Evolutionary conservation across 1,140 invertebrate genomes (phyloP).

Genomic region (Tetranychus urticae): DNA sequence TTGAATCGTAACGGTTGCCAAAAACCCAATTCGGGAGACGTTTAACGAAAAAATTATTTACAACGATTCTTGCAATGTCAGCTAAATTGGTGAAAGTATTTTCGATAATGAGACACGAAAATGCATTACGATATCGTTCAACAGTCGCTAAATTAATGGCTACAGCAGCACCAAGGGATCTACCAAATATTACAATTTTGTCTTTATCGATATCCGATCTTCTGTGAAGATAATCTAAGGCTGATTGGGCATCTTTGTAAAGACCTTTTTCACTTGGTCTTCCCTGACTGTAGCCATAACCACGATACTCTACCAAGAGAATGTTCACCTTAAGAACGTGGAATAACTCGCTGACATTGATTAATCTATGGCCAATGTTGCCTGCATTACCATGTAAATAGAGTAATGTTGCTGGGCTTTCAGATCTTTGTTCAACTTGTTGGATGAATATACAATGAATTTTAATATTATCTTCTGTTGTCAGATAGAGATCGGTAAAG

Average conservation of each 20-base stretch:
- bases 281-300: constrained; percentile 78
- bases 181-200: constrained; percentile 74
- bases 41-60: constrained; percentile 18
- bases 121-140: constrained; percentile 29
- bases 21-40: constrained; percentile 13
- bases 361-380: constrained; percentile 74
- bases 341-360: constrained; percentile 52
- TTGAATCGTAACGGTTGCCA: constrained; percentile 15
- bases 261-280: constrained; percentile 51
- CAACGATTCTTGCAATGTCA: constrained; percentile 43
- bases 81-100: constrained; percentile 88
- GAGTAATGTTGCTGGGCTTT: constrained; percentile 45
- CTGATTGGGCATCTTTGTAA: constrained; percentile 62
- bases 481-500: constrained; percentile 46
- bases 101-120: constrained; percentile 66
- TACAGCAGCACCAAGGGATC: constrained; percentile 46
- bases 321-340: constrained; percentile 56
- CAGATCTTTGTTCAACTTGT: constrained; percentile 37
- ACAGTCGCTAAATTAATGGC: constrained; percentile 55
- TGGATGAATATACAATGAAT: constrained; percentile 67
- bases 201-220: constrained; percentile 54
- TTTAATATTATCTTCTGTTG: constrained; percentile 46
- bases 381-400: constrained; percentile 90
- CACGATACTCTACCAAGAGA: constrained; percentile 71
- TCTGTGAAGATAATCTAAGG: constrained; percentile 52